These are phyloP conservation scores for Falcunculus frontatus DNA, from an alignment of 2,113 vertebrate genomes.

Conservation along the genomic window DNA sequence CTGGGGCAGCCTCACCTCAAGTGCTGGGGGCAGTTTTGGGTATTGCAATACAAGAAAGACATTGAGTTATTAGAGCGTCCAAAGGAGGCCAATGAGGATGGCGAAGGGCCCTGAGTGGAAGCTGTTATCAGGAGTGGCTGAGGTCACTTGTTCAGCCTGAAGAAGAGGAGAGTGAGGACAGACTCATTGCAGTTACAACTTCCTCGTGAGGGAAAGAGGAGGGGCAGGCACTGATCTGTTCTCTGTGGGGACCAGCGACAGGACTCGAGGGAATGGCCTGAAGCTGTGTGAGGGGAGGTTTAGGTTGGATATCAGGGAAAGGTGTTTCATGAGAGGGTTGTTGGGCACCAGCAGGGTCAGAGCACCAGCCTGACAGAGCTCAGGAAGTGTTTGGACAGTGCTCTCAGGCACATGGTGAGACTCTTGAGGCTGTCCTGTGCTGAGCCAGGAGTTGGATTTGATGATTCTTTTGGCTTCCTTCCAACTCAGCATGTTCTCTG, in stretches of 20 bases:
- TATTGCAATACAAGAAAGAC: not conserved
- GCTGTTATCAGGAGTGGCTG: fast-evolving
- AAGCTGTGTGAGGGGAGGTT: no score
- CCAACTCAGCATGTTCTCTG: not conserved
- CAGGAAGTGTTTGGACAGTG: not conserved
- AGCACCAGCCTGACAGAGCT: not conserved
- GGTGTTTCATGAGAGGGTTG: not conserved
- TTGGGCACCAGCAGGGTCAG: fast-evolving
- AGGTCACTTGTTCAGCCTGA: not conserved
- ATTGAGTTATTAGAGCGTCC: fast-evolving
- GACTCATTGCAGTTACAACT: not conserved
- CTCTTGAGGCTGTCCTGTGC: not conserved
- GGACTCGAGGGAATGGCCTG: not conserved
- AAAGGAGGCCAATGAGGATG: not conserved
- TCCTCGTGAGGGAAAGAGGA: not conserved
- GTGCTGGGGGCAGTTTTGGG: not conserved
- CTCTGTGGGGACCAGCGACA: not conserved
- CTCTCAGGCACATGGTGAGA: no score
- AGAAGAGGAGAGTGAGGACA: not conserved
- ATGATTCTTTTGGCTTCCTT: not conserved
- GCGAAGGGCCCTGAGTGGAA: not conserved
- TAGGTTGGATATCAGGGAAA: no score
- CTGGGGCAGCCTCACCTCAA: not conserved
- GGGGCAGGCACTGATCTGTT: not conserved
- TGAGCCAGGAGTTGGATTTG: not conserved